Percentiles rank a stretch among this genome's conserved stretches.
These are phyloP conservation scores for Platerodrilus igneus DNA, from an alignment of 2,888 invertebrate species.

Conservation along the genomic window DNA sequence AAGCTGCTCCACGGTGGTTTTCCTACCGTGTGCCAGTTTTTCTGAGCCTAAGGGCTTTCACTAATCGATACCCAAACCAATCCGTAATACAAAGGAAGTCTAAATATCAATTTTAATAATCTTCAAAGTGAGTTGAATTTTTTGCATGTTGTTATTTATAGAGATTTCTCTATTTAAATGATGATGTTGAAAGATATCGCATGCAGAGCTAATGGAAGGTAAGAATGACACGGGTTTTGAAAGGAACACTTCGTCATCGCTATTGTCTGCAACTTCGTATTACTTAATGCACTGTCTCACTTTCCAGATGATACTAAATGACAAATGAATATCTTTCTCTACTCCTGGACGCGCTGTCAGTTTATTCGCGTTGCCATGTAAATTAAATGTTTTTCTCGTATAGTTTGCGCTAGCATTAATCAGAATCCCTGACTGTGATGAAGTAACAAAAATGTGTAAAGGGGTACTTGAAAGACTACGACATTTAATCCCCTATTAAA, in stretches of 20 bases:
- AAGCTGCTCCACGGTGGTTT: constrained; percentile 24
- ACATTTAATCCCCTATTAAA: constrained; percentile 14
- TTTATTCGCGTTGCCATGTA: too few species aligned
- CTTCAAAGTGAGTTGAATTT: too few species aligned
- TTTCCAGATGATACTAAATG: constrained; percentile 36
- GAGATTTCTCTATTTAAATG: too few species aligned
- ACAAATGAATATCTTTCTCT: constrained; percentile 46
- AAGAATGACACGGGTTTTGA: constrained; percentile 42
- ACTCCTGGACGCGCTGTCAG: constrained; percentile 34
- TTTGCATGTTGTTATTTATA: too few species aligned
- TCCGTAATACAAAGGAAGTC: constrained; percentile 16
- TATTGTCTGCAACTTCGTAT: constrained; percentile 40
- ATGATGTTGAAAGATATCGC: constrained; percentile 40
- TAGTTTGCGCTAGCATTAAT: too few species aligned
- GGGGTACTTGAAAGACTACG: constrained; percentile 1
- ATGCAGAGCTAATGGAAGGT: constrained; percentile 41
- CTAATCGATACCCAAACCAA: constrained; percentile 27
- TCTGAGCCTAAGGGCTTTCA: constrained; percentile 22
- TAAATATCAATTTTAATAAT: constrained; percentile 22
- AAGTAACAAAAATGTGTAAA: too few species aligned
- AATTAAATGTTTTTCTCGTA: too few species aligned
- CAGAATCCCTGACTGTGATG: too few species aligned
- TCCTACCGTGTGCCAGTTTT: constrained; percentile 25
- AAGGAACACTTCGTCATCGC: constrained; percentile 40
- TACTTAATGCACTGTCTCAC: constrained; percentile 38